Evolutionary conservation across 2,888 invertebrate species (phyloP).

Genomic region (Leptothorax acervorum): DNA sequence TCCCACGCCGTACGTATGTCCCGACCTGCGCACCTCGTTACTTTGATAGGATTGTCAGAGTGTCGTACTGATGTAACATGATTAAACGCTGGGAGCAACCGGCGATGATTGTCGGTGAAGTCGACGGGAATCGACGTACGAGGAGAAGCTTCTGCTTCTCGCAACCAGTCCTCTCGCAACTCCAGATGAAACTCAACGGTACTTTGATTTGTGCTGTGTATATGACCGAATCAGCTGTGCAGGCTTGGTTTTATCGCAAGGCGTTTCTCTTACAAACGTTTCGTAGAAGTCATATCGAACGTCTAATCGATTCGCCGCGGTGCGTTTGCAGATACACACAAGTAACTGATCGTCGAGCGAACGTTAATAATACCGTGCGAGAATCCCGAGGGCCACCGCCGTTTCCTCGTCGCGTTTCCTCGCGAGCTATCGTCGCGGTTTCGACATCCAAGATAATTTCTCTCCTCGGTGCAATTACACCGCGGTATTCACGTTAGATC

Average conservation of each 20-base stretch:
- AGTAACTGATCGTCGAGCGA: constrained; percentile 4
- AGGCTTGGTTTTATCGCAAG: constrained; percentile 22
- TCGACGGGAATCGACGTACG: constrained; percentile 26
- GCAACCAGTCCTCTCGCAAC: background rate
- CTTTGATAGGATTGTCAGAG: constrained; percentile 52
- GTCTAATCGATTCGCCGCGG: constrained; percentile 26
- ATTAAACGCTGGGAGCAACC: constrained; percentile 51
- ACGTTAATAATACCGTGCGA: constrained; percentile 11
- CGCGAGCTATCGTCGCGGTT: constrained; percentile 34
- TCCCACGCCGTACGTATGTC: constrained; percentile 22
- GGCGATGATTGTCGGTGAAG: constrained; percentile 58
- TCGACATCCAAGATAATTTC: constrained; percentile 33
- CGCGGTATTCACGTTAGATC: constrained; percentile 53
- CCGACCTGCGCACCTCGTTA: constrained; percentile 50
- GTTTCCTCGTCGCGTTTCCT: background rate
- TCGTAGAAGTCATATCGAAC: constrained; percentile 21
- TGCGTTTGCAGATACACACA: constrained; percentile 7
- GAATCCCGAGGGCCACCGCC: constrained; percentile 3
- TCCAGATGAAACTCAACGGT: constrained; percentile 34
- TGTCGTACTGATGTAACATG: constrained; percentile 37
- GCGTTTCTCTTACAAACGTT: constrained; percentile 2
- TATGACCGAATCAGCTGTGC: constrained; percentile 27
- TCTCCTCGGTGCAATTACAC: constrained; percentile 54
- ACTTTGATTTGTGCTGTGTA: constrained; percentile 37
- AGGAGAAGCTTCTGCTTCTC: constrained; percentile 30